These are phyloP conservation scores for Stenodera caucasica DNA, from an alignment of 2,888 invertebrate genomes.

Conservation along the genomic window DNA sequence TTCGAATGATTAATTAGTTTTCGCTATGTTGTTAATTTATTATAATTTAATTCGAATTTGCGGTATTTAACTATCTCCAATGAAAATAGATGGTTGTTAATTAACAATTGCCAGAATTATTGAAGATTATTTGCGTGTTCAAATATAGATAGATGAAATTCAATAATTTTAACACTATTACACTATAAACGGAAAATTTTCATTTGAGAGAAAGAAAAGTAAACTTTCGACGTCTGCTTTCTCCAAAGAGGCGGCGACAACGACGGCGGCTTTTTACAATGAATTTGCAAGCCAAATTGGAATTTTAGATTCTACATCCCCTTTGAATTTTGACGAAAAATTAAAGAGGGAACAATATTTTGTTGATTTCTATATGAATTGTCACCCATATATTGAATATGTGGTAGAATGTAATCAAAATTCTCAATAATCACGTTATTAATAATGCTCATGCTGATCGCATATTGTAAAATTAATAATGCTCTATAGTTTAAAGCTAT, in stretches of 20 bases:
- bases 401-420: slow-evolving; percentile 5
- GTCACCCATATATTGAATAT: not conserved
- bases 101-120: not conserved
- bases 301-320: slow-evolving; percentile 61
- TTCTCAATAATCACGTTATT: not conserved
- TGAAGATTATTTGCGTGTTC: not conserved
- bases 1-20: slow-evolving; percentile 21
- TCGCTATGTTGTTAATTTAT: slow-evolving; percentile 21
- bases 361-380: slow-evolving; percentile 41
- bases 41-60: slow-evolving; percentile 22
- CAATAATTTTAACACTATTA: not conserved
- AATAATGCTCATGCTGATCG: no score
- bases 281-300: slow-evolving; percentile 61
- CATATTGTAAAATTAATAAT: no score
- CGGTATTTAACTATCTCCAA: not conserved
- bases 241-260: slow-evolving; percentile 26
- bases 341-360: slow-evolving; percentile 43
- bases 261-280: slow-evolving; percentile 28
- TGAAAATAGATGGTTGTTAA: not conserved
- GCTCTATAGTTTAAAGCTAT: no score
- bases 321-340: slow-evolving; percentile 46
- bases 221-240: slow-evolving; percentile 40
- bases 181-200: slow-evolving; percentile 3
- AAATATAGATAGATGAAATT: no score
- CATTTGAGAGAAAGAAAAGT: slow-evolving; percentile 16